Evolutionary conservation across 2,888 invertebrate genomes (phyloP), one percentile per base, ranked within the genome.

Genomic region (Leptopilina myrica): DNA sequence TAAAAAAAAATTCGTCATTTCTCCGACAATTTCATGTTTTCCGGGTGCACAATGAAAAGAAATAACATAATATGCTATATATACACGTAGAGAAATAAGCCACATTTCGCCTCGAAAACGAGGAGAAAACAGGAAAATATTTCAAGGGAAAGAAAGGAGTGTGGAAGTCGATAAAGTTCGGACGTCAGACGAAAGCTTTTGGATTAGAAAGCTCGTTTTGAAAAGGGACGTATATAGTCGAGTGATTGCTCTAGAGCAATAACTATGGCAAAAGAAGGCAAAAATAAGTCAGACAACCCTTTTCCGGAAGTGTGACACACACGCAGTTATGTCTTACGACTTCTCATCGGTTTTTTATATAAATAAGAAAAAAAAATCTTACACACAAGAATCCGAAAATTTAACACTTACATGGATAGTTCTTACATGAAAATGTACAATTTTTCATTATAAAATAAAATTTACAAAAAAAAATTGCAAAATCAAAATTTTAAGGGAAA

Each of bases 321-420:
- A 40, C 12, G 9, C 46, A 9, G 46, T 2, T 7, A 46, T 65
- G 26, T 69, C 46, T 64, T 40, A 4, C 20, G 56, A 62, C 46
- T 46, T 46, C 33, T 56, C 76, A 76, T 67, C 62, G 65, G n/a
- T 12, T 76, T 81, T 75, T 81, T 81, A 59, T 56, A 67, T 20
- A 12, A 4, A 33, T 33, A 33, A 4, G 3, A 33, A 33, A 33
- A 4, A 33, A 33, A 33, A 33, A 33, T 3, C 33, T 33, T 33
- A 33, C 33, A 33, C 3, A 2, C 33, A 33, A 33, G 33, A 33
- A 33, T 33, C 33, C 33, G 33, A 33, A 33, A 33, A 2, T 2
- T 33, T 33, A 33, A 33, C 33, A 20, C 20, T 20, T 1, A 20
- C 1, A 20, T 20, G 20, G 20, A n/a, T n/a, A n/a, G n/a, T n/a